A percentile compares a stretch with the other conserved stretches of the same genome.
Conservation (phyloP, 2,797 vertebrate genomes). For the Acridotheres tristis region DNA sequence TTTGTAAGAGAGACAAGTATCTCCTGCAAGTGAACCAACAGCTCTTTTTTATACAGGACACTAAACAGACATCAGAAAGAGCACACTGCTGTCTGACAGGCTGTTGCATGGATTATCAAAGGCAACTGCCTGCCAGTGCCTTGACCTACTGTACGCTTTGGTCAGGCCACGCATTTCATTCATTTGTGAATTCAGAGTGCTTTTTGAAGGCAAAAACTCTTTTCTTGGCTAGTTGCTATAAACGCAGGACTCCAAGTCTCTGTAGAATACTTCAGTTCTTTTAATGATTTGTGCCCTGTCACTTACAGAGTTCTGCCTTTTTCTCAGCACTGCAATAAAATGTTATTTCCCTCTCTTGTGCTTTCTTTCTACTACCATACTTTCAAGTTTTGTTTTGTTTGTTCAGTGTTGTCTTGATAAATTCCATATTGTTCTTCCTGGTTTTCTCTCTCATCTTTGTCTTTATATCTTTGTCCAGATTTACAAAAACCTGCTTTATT, state of each 20-base stretch:
- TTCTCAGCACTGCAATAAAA: conserved; percentile 36
- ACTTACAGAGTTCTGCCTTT: conserved; percentile 31
- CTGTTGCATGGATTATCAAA: conserved; percentile 58
- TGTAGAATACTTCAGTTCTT: conserved; percentile 61
- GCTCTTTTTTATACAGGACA: conserved; percentile 41
- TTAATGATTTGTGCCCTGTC: conserved; percentile 62
- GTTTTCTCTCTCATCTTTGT: conserved; percentile 15
- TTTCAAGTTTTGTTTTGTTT: conserved; percentile 50
- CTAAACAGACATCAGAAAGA: conserved; percentile 54
- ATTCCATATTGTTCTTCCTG: conserved; percentile 35
- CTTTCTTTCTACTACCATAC: conserved; percentile 9
- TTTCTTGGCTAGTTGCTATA: conserved; percentile 50
- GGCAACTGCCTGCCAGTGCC: conserved; percentile 48
- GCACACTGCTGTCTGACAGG: conserved; percentile 48
- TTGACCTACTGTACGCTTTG: conserved; percentile 53
- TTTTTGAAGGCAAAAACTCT: conserved; percentile 58
- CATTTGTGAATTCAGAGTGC: conserved; percentile 56
- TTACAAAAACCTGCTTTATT: conserved; percentile 45
- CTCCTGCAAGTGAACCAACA: conserved; percentile 25
- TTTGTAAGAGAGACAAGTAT: conserved; percentile 25
- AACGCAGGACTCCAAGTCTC: conserved; percentile 50
- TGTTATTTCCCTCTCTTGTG: conserved; percentile 14
- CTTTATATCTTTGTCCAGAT: conserved; percentile 8
- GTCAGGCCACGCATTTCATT: conserved; percentile 55
- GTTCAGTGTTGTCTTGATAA: conserved; percentile 34